These are phyloP conservation scores for Penaeus vannamei DNA, from an alignment of 1,140 invertebrate species.

Conservation along the genomic window DNA sequence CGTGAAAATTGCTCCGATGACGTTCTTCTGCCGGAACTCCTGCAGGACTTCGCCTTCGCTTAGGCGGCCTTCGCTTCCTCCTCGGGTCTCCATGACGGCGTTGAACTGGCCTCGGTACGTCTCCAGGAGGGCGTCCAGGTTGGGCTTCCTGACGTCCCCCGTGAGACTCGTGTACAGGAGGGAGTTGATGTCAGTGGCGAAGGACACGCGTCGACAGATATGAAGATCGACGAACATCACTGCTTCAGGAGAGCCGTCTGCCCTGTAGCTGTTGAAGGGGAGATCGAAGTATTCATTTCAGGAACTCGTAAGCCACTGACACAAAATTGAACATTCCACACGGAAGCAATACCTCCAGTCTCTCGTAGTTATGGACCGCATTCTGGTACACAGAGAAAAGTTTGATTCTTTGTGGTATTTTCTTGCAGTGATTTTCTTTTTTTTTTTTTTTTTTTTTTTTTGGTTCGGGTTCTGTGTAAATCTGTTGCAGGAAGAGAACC, in stretches of 20 bases:
- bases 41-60: background rate
- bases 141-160: background rate
- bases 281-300: no score
- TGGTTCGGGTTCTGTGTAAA: no score
- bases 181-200: constrained; percentile 37
- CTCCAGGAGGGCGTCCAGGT: constrained; percentile 42
- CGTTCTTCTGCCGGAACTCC: constrained; percentile 30
- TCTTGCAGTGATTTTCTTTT: no score
- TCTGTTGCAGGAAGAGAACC: no score
- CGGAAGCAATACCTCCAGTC: no score
- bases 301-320: background rate
- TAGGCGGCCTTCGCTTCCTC: no score
- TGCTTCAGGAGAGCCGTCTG: background rate
- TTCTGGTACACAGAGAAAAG: no score
- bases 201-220: background rate
- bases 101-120: constrained; percentile 25
- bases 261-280: background rate
- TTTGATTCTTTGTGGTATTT: no score
- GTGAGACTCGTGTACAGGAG: constrained; percentile 45
- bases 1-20: constrained; percentile 16
- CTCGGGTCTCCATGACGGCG: background rate
- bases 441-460: no score
- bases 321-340: background rate
- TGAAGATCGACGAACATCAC: constrained; percentile 46
- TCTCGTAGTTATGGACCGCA: no score